phyloP scores from a whole-genome alignment of 2,888 invertebrate genomes.

The Oligia latruncula region DNA sequence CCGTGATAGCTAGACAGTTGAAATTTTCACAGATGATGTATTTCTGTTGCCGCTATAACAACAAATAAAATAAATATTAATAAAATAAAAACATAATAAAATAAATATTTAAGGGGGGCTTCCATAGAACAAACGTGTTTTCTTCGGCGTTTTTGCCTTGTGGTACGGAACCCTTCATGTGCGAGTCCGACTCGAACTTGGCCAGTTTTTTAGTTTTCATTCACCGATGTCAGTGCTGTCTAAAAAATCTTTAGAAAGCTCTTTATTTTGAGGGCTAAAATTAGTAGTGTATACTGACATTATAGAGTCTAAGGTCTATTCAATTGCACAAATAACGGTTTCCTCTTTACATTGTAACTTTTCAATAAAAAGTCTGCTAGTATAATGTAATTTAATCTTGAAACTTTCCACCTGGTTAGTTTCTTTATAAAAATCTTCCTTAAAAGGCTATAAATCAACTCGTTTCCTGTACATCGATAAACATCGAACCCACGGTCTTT shows the following conservation, averaged over 20 bases:
- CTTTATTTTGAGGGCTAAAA: not conserved
- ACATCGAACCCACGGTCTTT: constrained; percentile 55
- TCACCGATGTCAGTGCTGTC: not conserved
- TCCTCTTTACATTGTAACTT: not conserved
- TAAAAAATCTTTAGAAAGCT: not conserved
- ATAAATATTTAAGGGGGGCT: no score
- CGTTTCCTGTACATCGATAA: constrained; percentile 51
- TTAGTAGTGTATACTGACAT: not conserved
- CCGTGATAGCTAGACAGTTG: no score
- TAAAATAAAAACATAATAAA: no score
- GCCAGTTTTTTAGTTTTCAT: not conserved
- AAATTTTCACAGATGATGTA: no score
- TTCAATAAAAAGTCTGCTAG: not conserved
- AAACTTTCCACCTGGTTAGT: constrained; percentile 36
- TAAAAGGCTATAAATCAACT: constrained; percentile 55
- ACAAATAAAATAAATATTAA: no score
- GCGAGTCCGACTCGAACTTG: no score
- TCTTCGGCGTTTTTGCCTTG: no score
- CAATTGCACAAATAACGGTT: not conserved
- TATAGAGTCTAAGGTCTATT: not conserved
- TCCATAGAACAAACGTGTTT: no score
- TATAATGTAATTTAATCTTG: not conserved
- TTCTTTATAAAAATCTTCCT: constrained; percentile 19
- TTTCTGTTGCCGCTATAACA: no score
- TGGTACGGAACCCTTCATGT: no score